Evolutionary conservation across 1,140 invertebrate species (phyloP).

Genomic region (Coenobita brevimanus): DNA sequence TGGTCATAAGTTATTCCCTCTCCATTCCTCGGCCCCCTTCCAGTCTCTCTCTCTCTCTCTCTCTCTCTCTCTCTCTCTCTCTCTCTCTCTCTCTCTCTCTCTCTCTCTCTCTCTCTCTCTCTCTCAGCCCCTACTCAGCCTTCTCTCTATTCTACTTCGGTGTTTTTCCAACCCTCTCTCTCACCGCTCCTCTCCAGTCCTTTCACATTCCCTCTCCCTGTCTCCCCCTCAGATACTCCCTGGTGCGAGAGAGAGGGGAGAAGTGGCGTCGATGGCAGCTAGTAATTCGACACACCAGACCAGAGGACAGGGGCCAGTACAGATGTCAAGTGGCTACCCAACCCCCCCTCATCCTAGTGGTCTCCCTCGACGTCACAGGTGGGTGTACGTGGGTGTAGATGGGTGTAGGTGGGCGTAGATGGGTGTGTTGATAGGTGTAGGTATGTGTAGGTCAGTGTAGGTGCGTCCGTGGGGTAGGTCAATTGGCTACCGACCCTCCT

Average conservation of each 20-base stretch:
- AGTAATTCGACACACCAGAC: not conserved
- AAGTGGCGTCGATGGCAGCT: slow-evolving; percentile 42
- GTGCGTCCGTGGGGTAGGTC: too few species aligned
- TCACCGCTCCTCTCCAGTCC: not conserved
- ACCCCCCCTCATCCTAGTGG: slow-evolving; percentile 23
- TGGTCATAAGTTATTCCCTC: not conserved
- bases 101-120: too few species aligned
- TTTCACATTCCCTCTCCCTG: not conserved
- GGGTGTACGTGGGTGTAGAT: too few species aligned
- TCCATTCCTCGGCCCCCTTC: not conserved
- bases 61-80: not conserved
- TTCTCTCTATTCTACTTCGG: too few species aligned
- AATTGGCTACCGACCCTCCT: too few species aligned
- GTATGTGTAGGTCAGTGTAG: too few species aligned
- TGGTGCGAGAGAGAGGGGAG: slow-evolving; percentile 28
- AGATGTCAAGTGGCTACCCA: slow-evolving; percentile 38
- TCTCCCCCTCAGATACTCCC: slow-evolving; percentile 22
- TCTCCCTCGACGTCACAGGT: slow-evolving; percentile 41
- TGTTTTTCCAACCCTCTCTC: not conserved
- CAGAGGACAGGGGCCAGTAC: slow-evolving; percentile 28
- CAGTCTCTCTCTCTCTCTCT: not conserved
- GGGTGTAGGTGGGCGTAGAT: too few species aligned
- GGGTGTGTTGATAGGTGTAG: too few species aligned
- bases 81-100: not conserved
- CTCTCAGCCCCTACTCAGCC: too few species aligned